Evolutionary conservation across 1,140 invertebrate species (phyloP).

Genomic region (Drosophila murphyi): DNA sequence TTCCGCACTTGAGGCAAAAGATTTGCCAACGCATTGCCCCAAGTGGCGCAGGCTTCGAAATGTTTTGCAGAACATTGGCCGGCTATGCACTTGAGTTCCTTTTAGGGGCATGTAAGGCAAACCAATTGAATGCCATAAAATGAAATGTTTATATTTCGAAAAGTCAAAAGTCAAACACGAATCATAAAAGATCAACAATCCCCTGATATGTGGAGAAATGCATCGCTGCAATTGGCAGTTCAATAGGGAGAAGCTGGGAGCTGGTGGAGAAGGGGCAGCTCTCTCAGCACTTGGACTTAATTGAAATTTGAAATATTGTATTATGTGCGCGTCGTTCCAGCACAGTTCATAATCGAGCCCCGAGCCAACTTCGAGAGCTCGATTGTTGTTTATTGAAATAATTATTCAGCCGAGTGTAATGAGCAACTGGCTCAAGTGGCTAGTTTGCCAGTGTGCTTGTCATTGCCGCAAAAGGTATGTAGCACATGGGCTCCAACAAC

Average conservation of each 20-base stretch:
- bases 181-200: conserved; percentile 61
- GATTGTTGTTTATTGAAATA: conserved; percentile 79
- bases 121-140: conserved; percentile 76
- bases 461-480: conserved; percentile 12
- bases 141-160: conserved; percentile 74
- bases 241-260: conserved; percentile 6
- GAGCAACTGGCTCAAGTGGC: conserved; percentile 77
- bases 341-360: conserved; percentile 77
- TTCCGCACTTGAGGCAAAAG: conserved; percentile 10
- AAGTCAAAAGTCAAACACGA: conserved; percentile 80
- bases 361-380: conserved; percentile 59
- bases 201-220: conserved; percentile 1
- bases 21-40: conserved; percentile 57
- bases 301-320: conserved; percentile 84
- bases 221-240: conserved; percentile 58
- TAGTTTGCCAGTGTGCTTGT: conserved; percentile 21
- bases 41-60: conserved; percentile 40
- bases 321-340: conserved; percentile 79
- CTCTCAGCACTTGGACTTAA: conserved; percentile 83
- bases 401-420: conserved; percentile 79
- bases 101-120: conserved; percentile 52
- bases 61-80: conserved; percentile 36
- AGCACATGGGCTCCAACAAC: conserved; percentile 19
- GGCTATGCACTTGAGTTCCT: conserved; percentile 71
- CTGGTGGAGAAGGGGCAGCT: conserved; percentile 25